A percentile compares a stretch with the other conserved stretches of the same genome.
Evolutionary conservation across 2,113 vertebrate species (phyloP).

Genomic region (Pitta sordida): DNA sequence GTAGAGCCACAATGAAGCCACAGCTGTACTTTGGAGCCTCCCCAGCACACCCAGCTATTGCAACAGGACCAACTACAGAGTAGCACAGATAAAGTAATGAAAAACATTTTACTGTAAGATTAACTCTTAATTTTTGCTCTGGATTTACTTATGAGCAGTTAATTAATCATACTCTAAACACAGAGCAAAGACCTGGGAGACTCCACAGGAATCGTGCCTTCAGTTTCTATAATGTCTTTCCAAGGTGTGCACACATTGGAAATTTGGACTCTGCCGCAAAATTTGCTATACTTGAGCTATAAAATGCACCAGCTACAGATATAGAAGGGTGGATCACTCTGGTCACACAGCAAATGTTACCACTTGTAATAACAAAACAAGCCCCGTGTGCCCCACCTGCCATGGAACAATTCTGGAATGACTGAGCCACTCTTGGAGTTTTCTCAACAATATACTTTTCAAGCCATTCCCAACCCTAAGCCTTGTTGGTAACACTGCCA

Average conservation of each 20-base stretch:
- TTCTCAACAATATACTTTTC: background rate
- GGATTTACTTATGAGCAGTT: background rate
- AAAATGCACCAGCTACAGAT: background rate
- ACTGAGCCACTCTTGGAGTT: background rate
- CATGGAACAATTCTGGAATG: background rate
- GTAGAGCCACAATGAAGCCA: background rate
- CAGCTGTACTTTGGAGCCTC: background rate
- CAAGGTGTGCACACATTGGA: rapidly evolving
- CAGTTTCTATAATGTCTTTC: background rate
- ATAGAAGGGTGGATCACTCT: background rate
- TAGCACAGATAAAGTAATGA: background rate
- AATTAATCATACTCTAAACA: background rate
- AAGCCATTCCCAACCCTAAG: background rate
- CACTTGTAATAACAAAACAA: rapidly evolving
- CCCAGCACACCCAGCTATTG: background rate
- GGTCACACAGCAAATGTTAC: background rate
- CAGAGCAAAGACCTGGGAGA: background rate
- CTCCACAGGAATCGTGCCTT: background rate
- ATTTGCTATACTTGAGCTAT: background rate
- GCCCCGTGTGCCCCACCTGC: background rate
- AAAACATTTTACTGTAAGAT: background rate
- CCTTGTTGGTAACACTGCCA: background rate
- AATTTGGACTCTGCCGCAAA: background rate
- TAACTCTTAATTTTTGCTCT: background rate
- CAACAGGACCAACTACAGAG: background rate